Evolutionary conservation across 2,888 invertebrate species (phyloP).

Genomic region (Aporophyla nigra): DNA sequence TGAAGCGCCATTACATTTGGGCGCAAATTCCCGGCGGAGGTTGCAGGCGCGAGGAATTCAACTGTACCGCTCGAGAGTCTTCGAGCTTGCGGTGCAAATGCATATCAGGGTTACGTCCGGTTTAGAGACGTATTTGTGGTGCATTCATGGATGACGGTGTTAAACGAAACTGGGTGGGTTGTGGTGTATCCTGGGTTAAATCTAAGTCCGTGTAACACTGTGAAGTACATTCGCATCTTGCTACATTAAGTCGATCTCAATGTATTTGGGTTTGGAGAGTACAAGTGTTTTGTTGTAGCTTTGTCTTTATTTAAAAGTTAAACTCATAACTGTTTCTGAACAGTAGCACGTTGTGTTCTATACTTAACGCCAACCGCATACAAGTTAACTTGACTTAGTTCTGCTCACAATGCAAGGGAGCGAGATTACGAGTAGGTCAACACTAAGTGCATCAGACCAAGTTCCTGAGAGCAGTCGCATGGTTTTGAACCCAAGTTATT

Average conservation of each 20-base stretch:
- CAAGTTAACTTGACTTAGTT: constrained; percentile 40
- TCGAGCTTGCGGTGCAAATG: constrained; percentile 47
- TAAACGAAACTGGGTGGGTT: constrained; percentile 1
- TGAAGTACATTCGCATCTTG: background rate
- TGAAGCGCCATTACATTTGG: constrained; percentile 50
- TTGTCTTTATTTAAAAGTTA: background rate
- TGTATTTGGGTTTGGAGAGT: background rate
- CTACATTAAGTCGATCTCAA: background rate
- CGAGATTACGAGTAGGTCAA: constrained; percentile 44
- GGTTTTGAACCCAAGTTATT: constrained; percentile 25
- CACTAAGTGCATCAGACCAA: constrained; percentile 38
- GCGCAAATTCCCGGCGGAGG: constrained; percentile 48
- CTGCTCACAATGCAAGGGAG: constrained; percentile 23
- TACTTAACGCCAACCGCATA: constrained; percentile 26
- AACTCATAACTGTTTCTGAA: background rate
- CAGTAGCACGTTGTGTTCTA: background rate
- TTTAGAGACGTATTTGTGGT: constrained; percentile 28
- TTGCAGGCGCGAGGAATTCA: constrained; percentile 43
- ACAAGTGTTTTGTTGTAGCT: background rate
- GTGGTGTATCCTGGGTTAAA: background rate
- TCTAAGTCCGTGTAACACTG: background rate
- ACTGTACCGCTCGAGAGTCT: constrained; percentile 46
- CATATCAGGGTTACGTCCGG: constrained; percentile 40
- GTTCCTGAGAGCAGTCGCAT: constrained; percentile 29
- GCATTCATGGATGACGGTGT: background rate